Evolutionary conservation across 1,140 invertebrate species (phyloP).

Genomic region (Sycophila sp.): DNA sequence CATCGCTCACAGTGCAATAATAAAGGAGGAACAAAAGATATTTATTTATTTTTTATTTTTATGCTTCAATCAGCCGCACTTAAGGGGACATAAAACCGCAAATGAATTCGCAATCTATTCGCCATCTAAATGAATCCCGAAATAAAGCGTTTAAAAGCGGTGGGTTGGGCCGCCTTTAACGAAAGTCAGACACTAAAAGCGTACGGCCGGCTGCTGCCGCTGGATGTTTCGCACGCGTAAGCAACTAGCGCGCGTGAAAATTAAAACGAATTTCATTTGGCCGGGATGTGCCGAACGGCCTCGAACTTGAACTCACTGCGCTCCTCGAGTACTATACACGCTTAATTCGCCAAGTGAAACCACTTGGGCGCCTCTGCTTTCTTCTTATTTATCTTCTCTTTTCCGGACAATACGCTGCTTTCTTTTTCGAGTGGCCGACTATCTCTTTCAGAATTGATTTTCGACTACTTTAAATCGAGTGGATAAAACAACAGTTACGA

Average conservation of each 20-base stretch:
- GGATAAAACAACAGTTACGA: too few species aligned
- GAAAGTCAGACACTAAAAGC: conserved; percentile 8
- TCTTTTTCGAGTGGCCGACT: too few species aligned
- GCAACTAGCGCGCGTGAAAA: conserved; percentile 12
- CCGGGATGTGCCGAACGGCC: conserved; percentile 7
- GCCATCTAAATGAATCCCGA: conserved; percentile 13
- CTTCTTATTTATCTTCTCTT: not conserved
- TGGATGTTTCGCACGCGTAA: conserved; percentile 15
- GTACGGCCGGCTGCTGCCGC: not conserved
- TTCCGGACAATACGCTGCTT: too few species aligned
- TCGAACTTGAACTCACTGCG: conserved; percentile 39
- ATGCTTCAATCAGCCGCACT: too few species aligned
- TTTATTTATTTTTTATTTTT: too few species aligned
- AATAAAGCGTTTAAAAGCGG: conserved; percentile 4
- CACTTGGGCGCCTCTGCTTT: conserved; percentile 36
- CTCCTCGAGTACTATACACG: conserved; percentile 24
- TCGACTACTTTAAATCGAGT: too few species aligned
- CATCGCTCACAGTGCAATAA: too few species aligned
- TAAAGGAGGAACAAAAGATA: too few species aligned
- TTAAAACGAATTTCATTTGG: conserved; percentile 38
- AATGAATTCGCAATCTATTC: conserved; percentile 16
- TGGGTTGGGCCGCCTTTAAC: not conserved
- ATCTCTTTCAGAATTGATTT: too few species aligned
- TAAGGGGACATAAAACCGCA: not conserved
- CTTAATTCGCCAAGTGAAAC: conserved; percentile 37